Percentiles rank a stretch among this genome's conserved stretches.
These are phyloP conservation scores for Himalopsyche tibetana DNA, from an alignment of 2,888 invertebrate species.

Conservation along the genomic window DNA sequence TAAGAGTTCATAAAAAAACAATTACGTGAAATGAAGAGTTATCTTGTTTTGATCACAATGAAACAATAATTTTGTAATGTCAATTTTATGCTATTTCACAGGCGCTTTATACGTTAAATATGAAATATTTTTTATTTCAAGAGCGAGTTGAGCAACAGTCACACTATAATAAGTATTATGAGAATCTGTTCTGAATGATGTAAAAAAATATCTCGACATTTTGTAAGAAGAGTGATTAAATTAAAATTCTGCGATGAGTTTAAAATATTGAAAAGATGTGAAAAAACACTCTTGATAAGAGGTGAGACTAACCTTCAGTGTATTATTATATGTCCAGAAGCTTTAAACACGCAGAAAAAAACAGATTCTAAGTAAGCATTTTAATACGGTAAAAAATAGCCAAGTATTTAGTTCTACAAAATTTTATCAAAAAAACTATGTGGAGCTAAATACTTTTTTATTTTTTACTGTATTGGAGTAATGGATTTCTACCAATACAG, in stretches of 20 bases:
- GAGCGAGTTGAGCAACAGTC: not conserved
- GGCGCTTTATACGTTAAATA: not conserved
- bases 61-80: constrained; percentile 30
- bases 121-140: not conserved
- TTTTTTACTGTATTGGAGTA: too few relatives aligned
- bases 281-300: constrained; percentile 8
- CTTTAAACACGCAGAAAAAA: not conserved
- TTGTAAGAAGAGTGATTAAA: not conserved
- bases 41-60: constrained; percentile 20
- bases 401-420: too few relatives aligned
- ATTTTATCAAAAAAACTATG: too few relatives aligned
- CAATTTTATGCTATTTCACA: not conserved
- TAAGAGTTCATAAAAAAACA: not conserved
- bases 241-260: constrained; percentile 9
- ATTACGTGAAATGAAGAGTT: not conserved
- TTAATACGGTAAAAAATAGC: too few relatives aligned
- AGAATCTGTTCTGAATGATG: constrained; percentile 15
- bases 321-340: not conserved
- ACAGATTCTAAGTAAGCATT: too few relatives aligned
- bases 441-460: too few relatives aligned
- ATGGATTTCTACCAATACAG: too few relatives aligned
- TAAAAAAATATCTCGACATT: constrained; percentile 30
- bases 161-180: not conserved
- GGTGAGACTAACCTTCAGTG: not conserved
- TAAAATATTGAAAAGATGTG: constrained; percentile 39